phyloP scores from a whole-genome alignment of 2,113 vertebrate species.

The Thermophis baileyi region DNA sequence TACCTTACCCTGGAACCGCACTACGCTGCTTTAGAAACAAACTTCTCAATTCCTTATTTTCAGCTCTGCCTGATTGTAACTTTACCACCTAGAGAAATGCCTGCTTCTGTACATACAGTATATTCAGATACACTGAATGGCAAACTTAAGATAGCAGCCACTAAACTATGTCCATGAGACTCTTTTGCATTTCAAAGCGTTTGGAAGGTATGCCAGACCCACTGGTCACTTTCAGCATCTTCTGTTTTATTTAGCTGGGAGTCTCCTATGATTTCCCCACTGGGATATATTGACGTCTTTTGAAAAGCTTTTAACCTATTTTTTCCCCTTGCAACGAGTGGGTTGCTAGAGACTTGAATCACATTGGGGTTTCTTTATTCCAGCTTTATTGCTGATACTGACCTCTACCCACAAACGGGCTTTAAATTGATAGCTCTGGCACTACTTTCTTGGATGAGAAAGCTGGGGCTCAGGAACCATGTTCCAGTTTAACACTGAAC shows the following conservation, averaged over 20 bases:
- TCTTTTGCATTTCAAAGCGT: neutral
- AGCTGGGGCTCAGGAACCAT: neutral
- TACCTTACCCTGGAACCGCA: neutral
- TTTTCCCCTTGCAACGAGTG: neutral
- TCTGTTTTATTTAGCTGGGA: no score
- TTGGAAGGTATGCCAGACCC: neutral
- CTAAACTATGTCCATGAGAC: neutral
- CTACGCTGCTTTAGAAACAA: neutral
- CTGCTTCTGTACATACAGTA: neutral
- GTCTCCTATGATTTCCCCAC: neutral
- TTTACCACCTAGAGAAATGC: neutral
- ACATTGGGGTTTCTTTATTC: neutral
- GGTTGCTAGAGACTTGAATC: neutral
- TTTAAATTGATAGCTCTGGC: neutral
- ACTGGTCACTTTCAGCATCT: neutral
- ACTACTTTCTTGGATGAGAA: neutral
- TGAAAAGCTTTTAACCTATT: neutral
- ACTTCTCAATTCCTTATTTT: neutral
- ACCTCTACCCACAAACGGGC: neutral
- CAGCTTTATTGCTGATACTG: neutral
- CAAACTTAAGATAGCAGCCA: neutral
- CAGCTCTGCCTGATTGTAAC: neutral
- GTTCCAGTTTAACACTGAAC: neutral
- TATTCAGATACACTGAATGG: neutral
- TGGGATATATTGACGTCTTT: neutral